Evolutionary conservation across 2,797 vertebrate species (phyloP).

Genomic region (Aphelocoma californica): DNA sequence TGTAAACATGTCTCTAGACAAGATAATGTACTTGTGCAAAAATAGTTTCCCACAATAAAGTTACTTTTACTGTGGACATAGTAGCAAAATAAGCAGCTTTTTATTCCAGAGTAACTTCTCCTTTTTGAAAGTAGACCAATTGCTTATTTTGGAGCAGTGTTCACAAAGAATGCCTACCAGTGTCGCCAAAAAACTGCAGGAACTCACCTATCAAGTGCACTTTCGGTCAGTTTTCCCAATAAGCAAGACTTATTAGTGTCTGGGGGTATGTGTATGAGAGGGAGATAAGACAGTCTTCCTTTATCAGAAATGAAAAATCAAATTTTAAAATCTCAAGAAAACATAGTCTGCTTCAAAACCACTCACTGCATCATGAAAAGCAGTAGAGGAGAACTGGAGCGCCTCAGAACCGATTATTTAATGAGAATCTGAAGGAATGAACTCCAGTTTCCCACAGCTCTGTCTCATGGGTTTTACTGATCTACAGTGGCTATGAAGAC

Average conservation of each 20-base stretch:
- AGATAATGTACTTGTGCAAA: not conserved
- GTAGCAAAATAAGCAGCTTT: not conserved
- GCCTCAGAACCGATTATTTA: not conserved
- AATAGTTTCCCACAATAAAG: not conserved
- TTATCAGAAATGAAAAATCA: not conserved
- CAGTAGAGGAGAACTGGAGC: not conserved
- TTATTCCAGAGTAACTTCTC: not conserved
- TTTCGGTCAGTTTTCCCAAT: not conserved
- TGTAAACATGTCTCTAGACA: not conserved
- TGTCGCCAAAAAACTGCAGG: not conserved
- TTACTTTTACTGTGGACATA: not conserved
- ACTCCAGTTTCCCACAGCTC: not conserved
- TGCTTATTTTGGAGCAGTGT: not conserved
- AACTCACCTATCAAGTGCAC: not conserved
- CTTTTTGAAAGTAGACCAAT: not conserved
- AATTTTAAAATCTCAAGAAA: not conserved
- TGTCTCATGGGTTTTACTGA: not conserved
- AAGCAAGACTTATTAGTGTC: not conserved
- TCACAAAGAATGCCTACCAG: not conserved
- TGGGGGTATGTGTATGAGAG: not conserved
- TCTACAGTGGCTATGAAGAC: not conserved
- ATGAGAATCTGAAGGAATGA: not conserved
- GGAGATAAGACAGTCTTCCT: not conserved
- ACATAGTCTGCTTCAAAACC: not conserved
- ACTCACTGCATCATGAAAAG: not conserved